Evolutionary conservation across 2,113 vertebrate species (phyloP).

Genomic region (Hippolais icterina): DNA sequence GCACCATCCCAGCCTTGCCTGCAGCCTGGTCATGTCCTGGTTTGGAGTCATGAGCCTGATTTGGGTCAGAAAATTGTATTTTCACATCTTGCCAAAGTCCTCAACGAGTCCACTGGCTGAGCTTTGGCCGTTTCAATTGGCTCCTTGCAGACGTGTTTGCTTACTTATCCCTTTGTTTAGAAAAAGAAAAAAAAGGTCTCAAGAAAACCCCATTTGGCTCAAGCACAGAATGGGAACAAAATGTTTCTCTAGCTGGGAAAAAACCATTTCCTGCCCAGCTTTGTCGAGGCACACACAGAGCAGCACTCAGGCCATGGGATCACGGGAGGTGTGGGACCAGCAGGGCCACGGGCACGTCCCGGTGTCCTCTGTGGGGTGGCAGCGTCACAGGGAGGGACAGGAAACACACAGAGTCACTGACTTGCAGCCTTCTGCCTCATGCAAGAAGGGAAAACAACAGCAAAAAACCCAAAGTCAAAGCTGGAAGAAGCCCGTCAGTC

Average conservation of each 20-base stretch:
- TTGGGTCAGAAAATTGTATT: neutral
- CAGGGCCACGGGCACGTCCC: neutral
- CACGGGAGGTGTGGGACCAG: neutral
- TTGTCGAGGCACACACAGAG: neutral
- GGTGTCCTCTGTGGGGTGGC: neutral
- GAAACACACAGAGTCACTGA: neutral
- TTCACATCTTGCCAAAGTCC: neutral
- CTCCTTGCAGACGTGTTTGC: neutral
- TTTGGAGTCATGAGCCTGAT: neutral
- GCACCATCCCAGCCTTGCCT: neutral
- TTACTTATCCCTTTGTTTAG: slow-evolving; percentile 12
- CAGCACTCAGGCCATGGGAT: neutral
- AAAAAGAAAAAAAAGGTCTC: neutral
- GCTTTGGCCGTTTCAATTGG: neutral
- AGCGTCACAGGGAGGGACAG: neutral
- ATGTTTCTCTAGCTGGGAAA: slow-evolving; percentile 24
- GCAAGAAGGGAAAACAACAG: neutral
- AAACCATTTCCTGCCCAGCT: slow-evolving; percentile 10
- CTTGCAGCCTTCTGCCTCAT: neutral
- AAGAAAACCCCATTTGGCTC: slow-evolving; percentile 5
- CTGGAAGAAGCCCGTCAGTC: neutral
- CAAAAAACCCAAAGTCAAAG: neutral
- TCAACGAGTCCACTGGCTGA: neutral
- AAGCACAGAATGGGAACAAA: slow-evolving; percentile 23
- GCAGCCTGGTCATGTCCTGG: neutral